Evolutionary conservation across 2,113 vertebrate genomes (phyloP), one percentile per base, ranked within the genome.

Genomic region (Gorsachius goisagi): DNA sequence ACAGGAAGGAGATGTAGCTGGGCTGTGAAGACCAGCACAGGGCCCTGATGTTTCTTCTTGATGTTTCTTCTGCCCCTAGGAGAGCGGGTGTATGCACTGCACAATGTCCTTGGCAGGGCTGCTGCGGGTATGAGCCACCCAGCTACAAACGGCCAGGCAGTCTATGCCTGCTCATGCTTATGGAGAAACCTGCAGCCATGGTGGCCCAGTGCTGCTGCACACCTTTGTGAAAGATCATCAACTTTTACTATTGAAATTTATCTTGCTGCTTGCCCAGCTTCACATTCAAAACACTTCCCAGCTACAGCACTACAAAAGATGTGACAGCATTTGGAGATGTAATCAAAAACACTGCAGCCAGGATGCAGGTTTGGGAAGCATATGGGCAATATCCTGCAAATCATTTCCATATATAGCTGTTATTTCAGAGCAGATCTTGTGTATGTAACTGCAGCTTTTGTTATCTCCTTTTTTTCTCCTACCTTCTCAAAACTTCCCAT

Each of bases 401-500:
- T 53, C 37, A 82, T 89, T 82, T 88, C 55, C 78, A 77, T 53
- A 69, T 49, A 89, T 49, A 83, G 35, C 53, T 90, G 62, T 76
- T 93, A 56, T 90, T 94, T 94, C 74, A 73, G 66, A 85, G 44
- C 37, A 89, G 59, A 86, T 80, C 90, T 92, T 90, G 28, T 79
- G 69, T 60, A 19, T 33, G 64, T 18, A 89, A 68, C 71, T 60
- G 67, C 62, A 78, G 81, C 53, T 95, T 94, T 74, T 83, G 68
- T 82, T 60, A 79, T 32, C 50, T 94, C 71, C 74, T 58, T 79
- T 68, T 68, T 83, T 62, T 73, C 58, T 88, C 49, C 84, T 91
- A 52, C 71, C 74, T 96, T 88, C 85, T 89, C 85, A 92, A 73
- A 94, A 88, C n/a, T 68, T 96, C 53, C 93, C 89, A 94, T 95